Evolutionary conservation across 2,797 vertebrate genomes (phyloP).

Genomic region (Smutsia temminckii): DNA sequence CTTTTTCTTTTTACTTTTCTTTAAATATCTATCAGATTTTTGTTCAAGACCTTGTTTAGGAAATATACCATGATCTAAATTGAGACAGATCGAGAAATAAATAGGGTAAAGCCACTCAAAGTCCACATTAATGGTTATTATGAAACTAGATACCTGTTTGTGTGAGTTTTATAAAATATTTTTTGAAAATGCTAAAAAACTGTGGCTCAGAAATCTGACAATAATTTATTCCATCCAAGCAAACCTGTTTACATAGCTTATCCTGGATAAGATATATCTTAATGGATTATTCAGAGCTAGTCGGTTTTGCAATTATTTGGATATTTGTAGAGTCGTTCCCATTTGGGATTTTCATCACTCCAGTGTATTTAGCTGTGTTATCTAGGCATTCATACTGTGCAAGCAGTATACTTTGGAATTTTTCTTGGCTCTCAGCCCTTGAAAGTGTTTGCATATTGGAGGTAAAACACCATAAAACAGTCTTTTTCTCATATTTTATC

Average conservation of each 20-base stretch:
- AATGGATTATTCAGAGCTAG: conserved; percentile 14
- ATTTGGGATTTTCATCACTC: neutral
- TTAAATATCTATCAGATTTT: neutral
- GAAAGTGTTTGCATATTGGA: conserved; percentile 20
- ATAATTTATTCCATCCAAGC: conserved; percentile 24
- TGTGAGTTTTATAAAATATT: conserved; percentile 7
- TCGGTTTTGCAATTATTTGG: conserved; percentile 27
- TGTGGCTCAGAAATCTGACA: conserved; percentile 35
- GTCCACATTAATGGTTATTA: neutral
- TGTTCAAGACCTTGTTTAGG: neutral
- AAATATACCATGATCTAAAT: conserved; percentile 3
- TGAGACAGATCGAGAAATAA: conserved; percentile 30
- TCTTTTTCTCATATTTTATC: conserved; percentile 47
- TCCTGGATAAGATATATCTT: conserved; percentile 8
- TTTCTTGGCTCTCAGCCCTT: conserved; percentile 38
- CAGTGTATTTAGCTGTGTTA: neutral
- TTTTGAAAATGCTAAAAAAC: conserved; percentile 50
- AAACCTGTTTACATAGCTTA: neutral
- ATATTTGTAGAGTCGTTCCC: neutral
- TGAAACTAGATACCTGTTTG: neutral
- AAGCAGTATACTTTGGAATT: conserved; percentile 18
- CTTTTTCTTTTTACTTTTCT: neutral
- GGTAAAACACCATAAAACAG: neutral
- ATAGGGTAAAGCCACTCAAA: neutral
- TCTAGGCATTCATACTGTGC: neutral